Conservation (phyloP, 1,140 invertebrate genomes). For the Drosophila burlai region DNA sequence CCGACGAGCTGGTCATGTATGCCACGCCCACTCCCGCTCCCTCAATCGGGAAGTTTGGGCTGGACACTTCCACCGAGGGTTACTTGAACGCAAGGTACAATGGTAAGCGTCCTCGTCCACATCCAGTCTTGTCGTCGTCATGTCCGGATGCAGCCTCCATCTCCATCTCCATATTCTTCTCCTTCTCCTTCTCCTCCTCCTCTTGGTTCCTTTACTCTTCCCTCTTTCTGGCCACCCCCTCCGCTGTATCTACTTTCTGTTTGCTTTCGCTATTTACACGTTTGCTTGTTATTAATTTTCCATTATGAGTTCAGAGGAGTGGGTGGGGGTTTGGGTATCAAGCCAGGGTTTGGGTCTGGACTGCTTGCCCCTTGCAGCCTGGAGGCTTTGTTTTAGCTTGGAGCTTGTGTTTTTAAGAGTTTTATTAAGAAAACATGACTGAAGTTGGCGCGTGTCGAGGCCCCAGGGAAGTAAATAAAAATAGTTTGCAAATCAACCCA, state of each 20-base stretch:
- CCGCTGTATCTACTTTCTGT: constrained; percentile 45
- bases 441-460: constrained; percentile 27
- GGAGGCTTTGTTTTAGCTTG: constrained; percentile 55
- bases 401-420: constrained; percentile 57
- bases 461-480: constrained; percentile 23
- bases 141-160: constrained; percentile 53
- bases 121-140: constrained; percentile 7
- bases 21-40: constrained; percentile 69
- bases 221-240: not conserved
- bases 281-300: constrained; percentile 72
- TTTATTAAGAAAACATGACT: constrained; percentile 60
- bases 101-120: constrained; percentile 77
- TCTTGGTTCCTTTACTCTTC: not conserved
- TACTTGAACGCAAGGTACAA: constrained; percentile 85
- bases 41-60: constrained; percentile 77
- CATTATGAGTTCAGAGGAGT: constrained; percentile 68
- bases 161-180: constrained; percentile 14
- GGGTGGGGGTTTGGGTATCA: constrained; percentile 6
- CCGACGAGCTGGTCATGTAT: constrained; percentile 80
- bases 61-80: constrained; percentile 82
- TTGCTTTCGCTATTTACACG: constrained; percentile 75
- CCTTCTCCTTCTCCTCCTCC: not conserved
- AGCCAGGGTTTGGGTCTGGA: not conserved
- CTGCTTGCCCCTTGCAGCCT: constrained; percentile 37
- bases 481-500: not conserved